Base-by-base conservation (phyloP, 1,140 invertebrate genomes). In the Lasioglossum albipes region DNA sequence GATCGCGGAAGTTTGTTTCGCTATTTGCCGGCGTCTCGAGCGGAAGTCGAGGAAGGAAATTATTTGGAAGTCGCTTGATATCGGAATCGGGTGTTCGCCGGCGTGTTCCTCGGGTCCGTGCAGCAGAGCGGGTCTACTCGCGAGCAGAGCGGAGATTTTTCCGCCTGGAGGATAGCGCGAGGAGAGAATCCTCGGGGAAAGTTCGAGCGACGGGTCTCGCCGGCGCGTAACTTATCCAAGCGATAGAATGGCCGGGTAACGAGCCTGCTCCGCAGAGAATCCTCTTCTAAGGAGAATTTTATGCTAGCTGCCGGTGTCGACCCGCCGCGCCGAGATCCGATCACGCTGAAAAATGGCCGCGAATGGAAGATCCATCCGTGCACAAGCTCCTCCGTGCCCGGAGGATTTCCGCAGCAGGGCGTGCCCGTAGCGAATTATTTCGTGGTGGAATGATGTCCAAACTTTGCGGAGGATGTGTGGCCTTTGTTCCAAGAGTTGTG, bases 1-100 rank as follows among this genome's bases (percentile, higher is more conserved):
- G 67, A 68, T 87, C 79, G 27, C 84, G 71, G 66, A 87, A 88
- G 87, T 88, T 88, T 87, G 86, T 88, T 88, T 86, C 81, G 87
- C 77, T 88, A 79, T 88, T 85, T 85, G 83, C 80, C 64, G 31
- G 67, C 77, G 75, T 69, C 74, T 79, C 61, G 57, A 18, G 22
- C 73, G 20, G 71, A 81, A 79, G 72, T 65, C 73, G 72, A 52
- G 59, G 79, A 72, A 84, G 86, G 65, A 86, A 88, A 88, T 88
- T 86, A 88, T 88, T 86, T 88, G 86, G 73, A 87, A 87, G 82
- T 87, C 86, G 59, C 45, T 78, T 59, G 84, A 84, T 86, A 84
- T 83, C 79, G 86, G 81, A 78, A 86, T 88, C 78, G 79, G 74
- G 13, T 67, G 67, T 64, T 69, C 61, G 79, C 16, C 27, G 59